Conservation (phyloP, 2,888 invertebrate genomes). For the Thecocarcelia acutangulata region DNA sequence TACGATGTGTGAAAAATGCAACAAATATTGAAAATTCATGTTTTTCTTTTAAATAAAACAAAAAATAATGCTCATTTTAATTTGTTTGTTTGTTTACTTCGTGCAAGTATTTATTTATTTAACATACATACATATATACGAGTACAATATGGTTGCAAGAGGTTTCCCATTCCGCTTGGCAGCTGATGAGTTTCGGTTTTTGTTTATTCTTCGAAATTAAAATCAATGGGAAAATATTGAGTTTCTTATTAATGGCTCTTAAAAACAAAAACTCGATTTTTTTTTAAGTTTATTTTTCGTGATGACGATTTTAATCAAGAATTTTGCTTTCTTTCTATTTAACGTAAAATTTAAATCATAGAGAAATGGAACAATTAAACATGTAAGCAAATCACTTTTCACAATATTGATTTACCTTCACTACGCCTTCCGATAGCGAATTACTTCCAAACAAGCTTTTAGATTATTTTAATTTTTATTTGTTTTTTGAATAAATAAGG, state of each 20-base stretch:
- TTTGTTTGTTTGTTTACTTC: conserved; percentile 59
- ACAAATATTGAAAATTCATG: conserved; percentile 67
- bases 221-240: conserved; percentile 47
- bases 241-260: conserved; percentile 38
- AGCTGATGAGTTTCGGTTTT: conserved; percentile 17
- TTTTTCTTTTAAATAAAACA: conserved; percentile 55
- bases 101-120: conserved; percentile 51
- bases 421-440: too few relatives aligned
- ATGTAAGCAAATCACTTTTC: too few relatives aligned
- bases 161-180: conserved; percentile 51
- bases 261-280: background rate
- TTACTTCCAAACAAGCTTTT: too few relatives aligned
- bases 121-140: too few relatives aligned
- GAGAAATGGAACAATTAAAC: too few relatives aligned
- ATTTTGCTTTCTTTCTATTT: conserved; percentile 25
- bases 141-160: conserved; percentile 65
- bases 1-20: conserved; percentile 68
- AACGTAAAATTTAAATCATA: too few relatives aligned
- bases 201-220: conserved; percentile 35
- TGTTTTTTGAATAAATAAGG: too few relatives aligned
- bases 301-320: conserved; percentile 19
- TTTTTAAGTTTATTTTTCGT: background rate
- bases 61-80: conserved; percentile 41
- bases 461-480: too few relatives aligned
- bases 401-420: too few relatives aligned